A percentile compares a stretch with the other conserved stretches of the same genome.
phyloP scores from a whole-genome alignment of 2,797 vertebrate species.

The Capromys pilorides region DNA sequence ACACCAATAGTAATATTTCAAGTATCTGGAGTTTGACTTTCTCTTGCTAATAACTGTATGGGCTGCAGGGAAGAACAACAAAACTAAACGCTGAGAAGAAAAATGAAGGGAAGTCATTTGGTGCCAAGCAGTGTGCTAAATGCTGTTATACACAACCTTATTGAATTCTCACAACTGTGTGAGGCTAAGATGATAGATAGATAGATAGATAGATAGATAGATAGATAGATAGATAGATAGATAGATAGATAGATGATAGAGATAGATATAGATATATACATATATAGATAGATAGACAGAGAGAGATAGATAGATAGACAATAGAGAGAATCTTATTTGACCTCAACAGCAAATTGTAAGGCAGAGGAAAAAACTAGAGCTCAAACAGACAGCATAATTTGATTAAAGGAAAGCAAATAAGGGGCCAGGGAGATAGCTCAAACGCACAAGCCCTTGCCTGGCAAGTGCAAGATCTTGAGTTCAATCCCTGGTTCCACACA shows the following conservation, averaged over 20 bases:
- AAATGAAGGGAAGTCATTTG: not conserved
- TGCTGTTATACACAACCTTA: not conserved
- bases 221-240: no score
- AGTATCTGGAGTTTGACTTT: not conserved
- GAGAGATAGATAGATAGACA: no score
- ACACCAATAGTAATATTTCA: not conserved
- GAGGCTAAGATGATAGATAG: no score
- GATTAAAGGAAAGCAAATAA: not conserved
- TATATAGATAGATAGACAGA: no score
- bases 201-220: no score
- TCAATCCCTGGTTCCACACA: no score
- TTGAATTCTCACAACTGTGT: not conserved
- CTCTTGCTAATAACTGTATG: not conserved
- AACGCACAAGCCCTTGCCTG: no score
- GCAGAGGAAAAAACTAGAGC: not conserved
- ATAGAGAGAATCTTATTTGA: not conserved
- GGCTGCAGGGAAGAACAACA: not conserved
- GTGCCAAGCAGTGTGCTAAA: not conserved
- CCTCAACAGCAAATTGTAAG: not conserved
- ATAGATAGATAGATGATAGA: no score
- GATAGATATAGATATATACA: no score
- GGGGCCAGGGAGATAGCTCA: no score
- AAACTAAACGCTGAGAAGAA: not conserved
- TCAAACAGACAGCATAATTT: not conserved
- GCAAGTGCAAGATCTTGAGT: no score